Evolutionary conservation across 92 coral and sea anemone species (phyloP).

Genomic region (Actinostola sp.): DNA sequence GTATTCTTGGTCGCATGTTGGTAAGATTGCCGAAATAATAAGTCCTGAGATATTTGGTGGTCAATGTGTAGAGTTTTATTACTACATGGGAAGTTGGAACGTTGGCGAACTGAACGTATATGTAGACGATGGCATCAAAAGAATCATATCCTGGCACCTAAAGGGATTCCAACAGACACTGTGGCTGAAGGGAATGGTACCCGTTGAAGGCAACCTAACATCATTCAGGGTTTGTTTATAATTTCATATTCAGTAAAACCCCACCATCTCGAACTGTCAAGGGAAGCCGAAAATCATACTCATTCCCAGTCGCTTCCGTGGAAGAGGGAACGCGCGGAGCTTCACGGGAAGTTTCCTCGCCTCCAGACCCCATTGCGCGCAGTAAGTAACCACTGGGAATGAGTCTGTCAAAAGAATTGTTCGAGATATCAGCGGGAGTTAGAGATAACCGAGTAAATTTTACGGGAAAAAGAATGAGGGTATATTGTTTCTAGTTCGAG

Average conservation of each 20-base stretch:
- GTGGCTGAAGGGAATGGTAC: constrained; percentile 47
- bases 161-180: constrained; percentile 26
- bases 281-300: too few species aligned
- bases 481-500: too few species aligned
- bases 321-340: too few species aligned
- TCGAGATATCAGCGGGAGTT: too few species aligned
- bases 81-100: constrained; percentile 48
- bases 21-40: constrained; percentile 33
- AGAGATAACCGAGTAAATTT: too few species aligned
- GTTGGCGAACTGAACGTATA: constrained; percentile 60
- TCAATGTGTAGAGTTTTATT: constrained; percentile 57
- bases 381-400: too few species aligned
- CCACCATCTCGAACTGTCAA: neutral
- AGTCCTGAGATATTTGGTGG: constrained; percentile 51
- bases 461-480: too few species aligned
- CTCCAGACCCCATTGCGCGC: too few species aligned
- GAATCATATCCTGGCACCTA: constrained; percentile 35
- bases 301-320: too few species aligned
- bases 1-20: neutral
- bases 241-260: neutral
- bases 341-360: too few species aligned
- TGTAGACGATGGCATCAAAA: constrained; percentile 23
- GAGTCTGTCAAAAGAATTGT: too few species aligned
- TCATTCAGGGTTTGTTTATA: constrained; percentile 34
- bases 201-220: constrained; percentile 4